phyloP scores from a whole-genome alignment of 2,888 invertebrate species.

The Microdon myrmicae region DNA sequence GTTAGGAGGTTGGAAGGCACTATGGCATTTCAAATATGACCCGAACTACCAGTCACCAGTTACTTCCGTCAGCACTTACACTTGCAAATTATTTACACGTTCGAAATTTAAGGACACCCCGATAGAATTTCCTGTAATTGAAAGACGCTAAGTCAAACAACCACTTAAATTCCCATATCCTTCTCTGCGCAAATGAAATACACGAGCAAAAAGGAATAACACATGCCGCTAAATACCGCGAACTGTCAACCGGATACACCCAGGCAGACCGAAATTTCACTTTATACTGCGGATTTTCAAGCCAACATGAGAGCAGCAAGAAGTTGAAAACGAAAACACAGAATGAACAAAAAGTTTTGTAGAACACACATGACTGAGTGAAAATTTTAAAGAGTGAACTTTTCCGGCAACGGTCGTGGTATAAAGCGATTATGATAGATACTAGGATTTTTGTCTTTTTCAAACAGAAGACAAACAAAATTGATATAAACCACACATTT shows the following conservation, averaged over 20 bases:
- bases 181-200: slow-evolving; percentile 16
- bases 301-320: slow-evolving; percentile 23
- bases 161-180: slow-evolving; percentile 17
- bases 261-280: slow-evolving; percentile 47
- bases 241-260: slow-evolving; percentile 46
- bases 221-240: slow-evolving; percentile 42
- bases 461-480: background rate
- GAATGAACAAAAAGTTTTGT: background rate
- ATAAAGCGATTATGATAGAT: slow-evolving; percentile 6
- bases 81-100: slow-evolving; percentile 10
- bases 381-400: slow-evolving; percentile 22
- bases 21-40: no score
- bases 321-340: slow-evolving; percentile 26
- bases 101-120: background rate
- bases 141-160: background rate
- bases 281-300: slow-evolving; percentile 32
- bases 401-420: slow-evolving; percentile 10
- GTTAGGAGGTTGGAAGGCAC: no score
- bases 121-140: no score
- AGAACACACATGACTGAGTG: slow-evolving; percentile 13
- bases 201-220: slow-evolving; percentile 9
- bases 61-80: no score
- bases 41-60: no score
- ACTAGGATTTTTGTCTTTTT: slow-evolving; percentile 10
- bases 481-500: background rate